Evolutionary conservation across 2,888 invertebrate species (phyloP).

Genomic region (Blomia tropicalis): DNA sequence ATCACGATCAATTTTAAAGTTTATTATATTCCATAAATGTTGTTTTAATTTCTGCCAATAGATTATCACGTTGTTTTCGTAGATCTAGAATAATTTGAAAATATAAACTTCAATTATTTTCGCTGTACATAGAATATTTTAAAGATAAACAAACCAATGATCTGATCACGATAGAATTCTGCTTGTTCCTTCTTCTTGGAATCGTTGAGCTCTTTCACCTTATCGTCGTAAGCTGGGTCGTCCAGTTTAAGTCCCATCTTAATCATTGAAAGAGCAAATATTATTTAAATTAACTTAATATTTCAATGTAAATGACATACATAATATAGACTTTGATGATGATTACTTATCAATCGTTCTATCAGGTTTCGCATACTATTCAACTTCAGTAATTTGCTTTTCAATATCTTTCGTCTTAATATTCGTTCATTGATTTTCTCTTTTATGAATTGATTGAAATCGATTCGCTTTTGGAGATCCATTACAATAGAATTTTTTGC

Average conservation of each 20-base stretch:
- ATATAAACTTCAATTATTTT: background rate
- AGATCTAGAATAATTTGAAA: background rate
- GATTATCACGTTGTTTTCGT: background rate
- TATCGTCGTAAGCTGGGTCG: constrained; percentile 4
- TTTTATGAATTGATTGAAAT: constrained; percentile 8
- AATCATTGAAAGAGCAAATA: background rate
- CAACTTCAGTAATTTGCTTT: background rate
- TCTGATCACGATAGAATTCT: background rate
- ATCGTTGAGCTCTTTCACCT: constrained; percentile 2
- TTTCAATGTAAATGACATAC: background rate
- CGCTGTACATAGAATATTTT: background rate
- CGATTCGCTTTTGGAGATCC: constrained; percentile 2
- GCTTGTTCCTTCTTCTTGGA: background rate
- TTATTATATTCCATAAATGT: constrained; percentile 15
- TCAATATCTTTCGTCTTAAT: background rate
- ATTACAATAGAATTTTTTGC: background rate
- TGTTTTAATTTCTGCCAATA: constrained; percentile 3
- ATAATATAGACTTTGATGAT: constrained; percentile 4
- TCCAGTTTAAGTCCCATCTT: constrained; percentile 13
- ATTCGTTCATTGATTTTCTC: constrained; percentile 12
- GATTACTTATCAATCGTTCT: background rate
- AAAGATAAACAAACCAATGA: background rate
- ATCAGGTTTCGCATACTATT: background rate
- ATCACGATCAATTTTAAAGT: background rate
- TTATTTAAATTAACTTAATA: background rate